Conservation (phyloP, 2,888 invertebrate genomes). For the Oscheius onirici region DNA sequence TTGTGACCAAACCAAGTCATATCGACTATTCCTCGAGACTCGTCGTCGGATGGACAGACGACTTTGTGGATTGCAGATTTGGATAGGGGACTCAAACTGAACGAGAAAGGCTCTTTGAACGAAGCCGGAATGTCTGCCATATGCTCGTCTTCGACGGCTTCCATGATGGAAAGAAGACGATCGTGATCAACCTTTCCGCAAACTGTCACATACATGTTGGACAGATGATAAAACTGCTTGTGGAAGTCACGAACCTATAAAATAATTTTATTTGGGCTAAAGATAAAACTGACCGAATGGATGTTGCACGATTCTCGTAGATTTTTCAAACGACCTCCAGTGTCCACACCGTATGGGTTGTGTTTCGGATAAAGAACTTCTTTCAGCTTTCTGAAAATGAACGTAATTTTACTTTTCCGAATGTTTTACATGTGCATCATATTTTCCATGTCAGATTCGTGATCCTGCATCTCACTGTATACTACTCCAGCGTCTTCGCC, state of each 20-base stretch:
- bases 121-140: conserved; percentile 44
- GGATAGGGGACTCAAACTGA: conserved; percentile 35
- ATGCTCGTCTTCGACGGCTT: conserved; percentile 81
- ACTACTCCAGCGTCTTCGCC: conserved; percentile 92
- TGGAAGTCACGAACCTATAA: conserved; percentile 81
- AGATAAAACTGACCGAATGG: conserved; percentile 77
- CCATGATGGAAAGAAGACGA: conserved; percentile 81
- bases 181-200: conserved; percentile 80
- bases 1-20: conserved; percentile 69
- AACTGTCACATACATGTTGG: conserved; percentile 86
- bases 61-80: conserved; percentile 48
- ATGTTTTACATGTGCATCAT: conserved; percentile 52
- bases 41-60: conserved; percentile 66
- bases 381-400: conserved; percentile 41
- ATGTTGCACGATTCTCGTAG: conserved; percentile 84
- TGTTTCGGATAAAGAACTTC: conserved; percentile 79
- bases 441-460: conserved; percentile 69
- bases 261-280: too few relatives aligned
- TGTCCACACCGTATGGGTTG: conserved; percentile 85
- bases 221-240: conserved; percentile 85
- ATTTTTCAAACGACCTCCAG: conserved; percentile 86
- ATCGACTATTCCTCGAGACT: conserved; percentile 59
- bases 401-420: neutral
- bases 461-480: conserved; percentile 87
- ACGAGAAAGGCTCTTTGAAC: conserved; percentile 62